Evolutionary conservation across 2,888 invertebrate genomes (phyloP), one percentile per base, ranked within the genome.

Genomic region (Rhamnusium bicolor): DNA sequence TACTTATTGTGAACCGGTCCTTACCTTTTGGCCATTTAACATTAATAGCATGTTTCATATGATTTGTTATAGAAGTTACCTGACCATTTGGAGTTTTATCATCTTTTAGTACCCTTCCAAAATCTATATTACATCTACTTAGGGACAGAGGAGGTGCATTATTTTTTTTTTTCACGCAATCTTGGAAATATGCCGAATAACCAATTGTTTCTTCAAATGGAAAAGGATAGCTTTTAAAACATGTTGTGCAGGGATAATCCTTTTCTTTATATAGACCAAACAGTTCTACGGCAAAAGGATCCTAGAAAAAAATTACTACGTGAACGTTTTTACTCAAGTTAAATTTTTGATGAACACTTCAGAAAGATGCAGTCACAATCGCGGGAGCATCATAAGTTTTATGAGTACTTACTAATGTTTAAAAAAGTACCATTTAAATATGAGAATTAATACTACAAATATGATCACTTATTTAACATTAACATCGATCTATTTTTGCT

Each of bases 121-220:
- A 88, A 79, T 89, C 85, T 16, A 89, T 77, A 62, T 81, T 85
- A 56, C 75, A 80, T 1, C 77, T 74, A 12, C 84, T 87, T 5
- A 88, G 71, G 5, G 85, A 85, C 69, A 87, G 78, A 2, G 83
- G 79, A 8, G 84, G 84, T 2, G n/a, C n/a, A n/a, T 4, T 46
- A 61, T 76, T 67, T 14, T 77, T 72, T 5, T 72, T 69, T 12
- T 74, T 71, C 8, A 78, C 54, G 49, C 72, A 75, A 40, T 87
- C 86, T 47, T 75, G 82, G 76, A 87, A 83, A 68, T 87, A 89
- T 16, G 80, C 82, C 18, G 74, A 74, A 65, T 84, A 88, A 49
- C 83, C 84, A 24, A 75, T 49, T 6, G 66, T 68, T 27, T 80
- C 73, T 14, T 79, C 62, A 0, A 51, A 29, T 60, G 76, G 49